Conservation (phyloP, 2,888 invertebrate species). For the Trachelus troglodyta region DNA sequence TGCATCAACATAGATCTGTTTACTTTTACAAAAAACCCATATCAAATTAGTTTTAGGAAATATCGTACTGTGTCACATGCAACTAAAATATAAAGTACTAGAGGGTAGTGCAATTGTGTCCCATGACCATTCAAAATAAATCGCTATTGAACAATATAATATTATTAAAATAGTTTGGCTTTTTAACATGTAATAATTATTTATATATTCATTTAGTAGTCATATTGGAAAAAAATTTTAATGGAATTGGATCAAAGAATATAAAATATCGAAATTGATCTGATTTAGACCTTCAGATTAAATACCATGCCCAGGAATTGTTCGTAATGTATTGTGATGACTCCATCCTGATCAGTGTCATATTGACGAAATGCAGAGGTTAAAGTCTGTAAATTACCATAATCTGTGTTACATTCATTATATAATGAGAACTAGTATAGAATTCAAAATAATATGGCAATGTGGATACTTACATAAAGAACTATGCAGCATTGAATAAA, state of each 20-base stretch:
- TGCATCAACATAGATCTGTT: neutral
- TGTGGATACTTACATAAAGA: conserved; percentile 81
- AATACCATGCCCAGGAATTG: conserved; percentile 95
- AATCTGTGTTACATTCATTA: conserved; percentile 12
- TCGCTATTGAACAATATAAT: neutral
- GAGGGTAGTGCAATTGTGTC: neutral
- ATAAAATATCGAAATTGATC: neutral
- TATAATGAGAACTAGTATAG: conserved; percentile 14
- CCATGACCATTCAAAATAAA: neutral
- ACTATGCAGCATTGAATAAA: conserved; percentile 97
- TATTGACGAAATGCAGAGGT: conserved; percentile 88
- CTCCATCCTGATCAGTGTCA: conserved; percentile 94
- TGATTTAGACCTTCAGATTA: conserved; percentile 75
- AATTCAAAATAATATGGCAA: conserved; percentile 4
- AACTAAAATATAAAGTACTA: neutral
- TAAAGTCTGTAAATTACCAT: conserved; percentile 76
- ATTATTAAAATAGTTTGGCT: neutral
- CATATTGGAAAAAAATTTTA: neutral
- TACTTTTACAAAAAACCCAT: neutral
- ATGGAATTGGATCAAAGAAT: neutral
- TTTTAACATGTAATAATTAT: neutral
- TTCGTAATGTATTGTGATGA: conserved; percentile 95
- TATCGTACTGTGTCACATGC: neutral
- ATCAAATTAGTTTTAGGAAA: neutral
- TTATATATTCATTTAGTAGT: neutral